phyloP scores from a whole-genome alignment of 2,113 vertebrate genomes.

The human region GRCh38 chr13:31741001-31741500 shows the following conservation, averaged over 20 bases:
- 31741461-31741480: constrained; percentile 9
- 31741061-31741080: neutral
- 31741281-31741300: neutral
- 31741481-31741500: neutral
- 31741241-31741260: neutral
- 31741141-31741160: neutral
- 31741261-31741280: neutral
- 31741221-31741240: neutral
- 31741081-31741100: neutral
- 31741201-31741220: neutral
- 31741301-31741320: neutral
- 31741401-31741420: neutral
- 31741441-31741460: constrained; percentile 1
- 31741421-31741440: neutral
- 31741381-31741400: neutral
- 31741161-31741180: neutral
- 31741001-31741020: neutral
- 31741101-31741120: neutral
- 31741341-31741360: neutral
- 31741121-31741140: neutral
- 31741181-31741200: neutral
- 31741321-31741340: neutral
- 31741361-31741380: neutral
- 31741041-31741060: neutral
- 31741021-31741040: neutral